Base-by-base conservation (phyloP, 2,113 vertebrate genomes). In the Corythornis madagascariensis region DNA sequence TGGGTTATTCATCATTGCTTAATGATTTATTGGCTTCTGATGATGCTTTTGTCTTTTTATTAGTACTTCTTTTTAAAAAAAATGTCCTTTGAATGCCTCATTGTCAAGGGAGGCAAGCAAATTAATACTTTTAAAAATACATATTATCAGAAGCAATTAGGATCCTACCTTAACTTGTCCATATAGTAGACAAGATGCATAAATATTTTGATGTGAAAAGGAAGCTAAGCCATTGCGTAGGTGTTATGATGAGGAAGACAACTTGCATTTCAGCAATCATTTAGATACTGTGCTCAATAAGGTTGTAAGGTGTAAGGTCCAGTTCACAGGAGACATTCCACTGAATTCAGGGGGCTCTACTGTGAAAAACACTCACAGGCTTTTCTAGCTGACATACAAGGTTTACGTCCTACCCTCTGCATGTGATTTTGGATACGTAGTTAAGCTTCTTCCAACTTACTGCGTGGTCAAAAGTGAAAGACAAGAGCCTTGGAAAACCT, bases 281-380 rank as follows among this genome's bases (percentile, higher is more conserved):
- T 63, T 59, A 75, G 11, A 11, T 45, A 42, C 4, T 31, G 19
- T 0, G 2, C 10, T 6, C 3, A 48, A 65, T 0, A 3, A 87
- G 57, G 35, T 31, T 53, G 42, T 45, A 75, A 50, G 20, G 35
- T 4, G 0, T 45, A 67, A 63, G 19, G 33, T 57, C 25, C 11
- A 67, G 47, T 10, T 15, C 70, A 55, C 73, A 69, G 38, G 74
- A 48, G 4, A 8, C 42, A 64, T 40, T 75, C 10, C 29, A 56
- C 11, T 87, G 29, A 71, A 45, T 16, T 61, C 42, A 72, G 21
- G 16, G 9, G 8, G 7, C 28, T 73, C 9, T 61, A 25, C 0
- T 43, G 53, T 43, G 53, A 52, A 72, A 86, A 71, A 47, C 35
- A 55, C 14, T 50, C 38, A 71, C 4, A 28, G 25, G 13, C 6